phyloP scores from a whole-genome alignment of 2,888 invertebrate species.

The Siphlonurus alternatus region DNA sequence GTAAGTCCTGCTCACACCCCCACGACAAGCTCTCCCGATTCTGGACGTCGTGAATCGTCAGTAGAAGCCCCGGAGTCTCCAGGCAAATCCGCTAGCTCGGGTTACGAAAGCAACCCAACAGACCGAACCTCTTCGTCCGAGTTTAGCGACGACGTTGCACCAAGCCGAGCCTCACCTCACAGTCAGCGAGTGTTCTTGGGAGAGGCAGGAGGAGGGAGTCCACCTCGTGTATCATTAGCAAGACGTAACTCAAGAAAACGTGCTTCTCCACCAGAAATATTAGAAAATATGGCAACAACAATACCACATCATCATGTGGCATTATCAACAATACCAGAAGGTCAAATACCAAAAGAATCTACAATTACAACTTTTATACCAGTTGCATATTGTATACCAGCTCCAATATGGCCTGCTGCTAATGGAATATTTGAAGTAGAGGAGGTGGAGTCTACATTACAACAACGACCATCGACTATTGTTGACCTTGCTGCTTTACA shows the following conservation, averaged over 20 bases:
- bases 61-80: conserved; percentile 18
- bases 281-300: background rate
- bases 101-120: conserved; percentile 22
- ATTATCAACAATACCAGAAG: background rate
- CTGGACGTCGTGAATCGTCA: conserved; percentile 13
- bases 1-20: conserved; percentile 7
- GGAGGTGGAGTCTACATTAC: too few species aligned
- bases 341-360: background rate
- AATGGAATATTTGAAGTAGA: too few species aligned
- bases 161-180: background rate
- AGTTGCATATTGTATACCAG: background rate
- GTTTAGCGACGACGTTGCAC: background rate
- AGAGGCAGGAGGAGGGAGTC: too few species aligned
- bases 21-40: conserved; percentile 16
- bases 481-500: background rate
- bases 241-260: too few species aligned
- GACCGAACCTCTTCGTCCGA: background rate
- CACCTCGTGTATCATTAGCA: too few species aligned
- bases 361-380: background rate
- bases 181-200: background rate
- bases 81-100: conserved; percentile 24
- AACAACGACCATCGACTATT: too few species aligned
- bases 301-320: background rate
- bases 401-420: background rate
- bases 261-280: too few species aligned